These are phyloP conservation scores for Mastomys natalensis DNA, from an alignment of 2,113 vertebrate genomes.

Conservation along the genomic window DNA sequence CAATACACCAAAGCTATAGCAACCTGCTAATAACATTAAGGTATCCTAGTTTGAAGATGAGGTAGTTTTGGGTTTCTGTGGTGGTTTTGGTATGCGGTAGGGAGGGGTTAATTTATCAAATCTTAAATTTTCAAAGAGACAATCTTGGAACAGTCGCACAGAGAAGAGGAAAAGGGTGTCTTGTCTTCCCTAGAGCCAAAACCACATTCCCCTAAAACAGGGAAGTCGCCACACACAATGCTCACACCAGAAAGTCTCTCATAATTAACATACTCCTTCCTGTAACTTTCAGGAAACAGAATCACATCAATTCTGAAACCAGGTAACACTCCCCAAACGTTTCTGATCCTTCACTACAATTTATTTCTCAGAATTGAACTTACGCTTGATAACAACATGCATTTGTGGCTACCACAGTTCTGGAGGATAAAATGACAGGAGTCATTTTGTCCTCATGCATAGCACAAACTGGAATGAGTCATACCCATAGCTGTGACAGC, in stretches of 20 bases:
- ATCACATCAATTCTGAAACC: constrained; percentile 21
- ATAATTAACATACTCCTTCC: constrained; percentile 32
- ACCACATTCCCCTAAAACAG: background rate
- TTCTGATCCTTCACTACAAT: background rate
- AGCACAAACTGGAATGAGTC: constrained; percentile 16
- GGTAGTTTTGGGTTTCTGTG: constrained; percentile 1
- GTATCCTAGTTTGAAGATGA: background rate
- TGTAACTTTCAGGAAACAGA: constrained; percentile 47
- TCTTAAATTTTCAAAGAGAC: constrained; percentile 53
- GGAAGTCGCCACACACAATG: background rate
- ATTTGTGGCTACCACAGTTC: background rate
- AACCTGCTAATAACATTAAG: constrained; percentile 1
- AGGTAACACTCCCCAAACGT: background rate
- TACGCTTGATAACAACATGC: constrained; percentile 27
- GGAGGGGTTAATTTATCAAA: background rate
- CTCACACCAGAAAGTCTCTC: constrained; percentile 40
- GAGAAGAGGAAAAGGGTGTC: background rate
- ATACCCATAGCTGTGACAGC: background rate
- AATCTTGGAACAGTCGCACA: background rate
- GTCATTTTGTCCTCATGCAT: background rate
- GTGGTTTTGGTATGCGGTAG: background rate
- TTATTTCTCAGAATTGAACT: constrained; percentile 55
- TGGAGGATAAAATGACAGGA: background rate
- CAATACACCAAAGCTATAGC: constrained; percentile 40
- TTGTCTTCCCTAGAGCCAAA: too few relatives aligned